Conservation (phyloP, 1,140 invertebrate species). For the Brachionus koreanus region DNA sequence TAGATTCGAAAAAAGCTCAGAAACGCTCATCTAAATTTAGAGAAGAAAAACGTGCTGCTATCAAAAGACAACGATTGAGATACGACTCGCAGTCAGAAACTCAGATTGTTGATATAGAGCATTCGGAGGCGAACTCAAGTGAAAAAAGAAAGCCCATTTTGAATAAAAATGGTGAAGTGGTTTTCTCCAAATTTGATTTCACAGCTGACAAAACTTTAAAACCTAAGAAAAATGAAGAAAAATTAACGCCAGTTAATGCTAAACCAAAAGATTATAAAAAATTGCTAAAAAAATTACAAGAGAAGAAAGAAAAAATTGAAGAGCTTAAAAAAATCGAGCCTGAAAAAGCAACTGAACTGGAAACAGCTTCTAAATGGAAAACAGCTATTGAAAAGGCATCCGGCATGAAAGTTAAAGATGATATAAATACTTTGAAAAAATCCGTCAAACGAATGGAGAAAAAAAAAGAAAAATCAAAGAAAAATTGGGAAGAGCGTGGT, state of each 20-base stretch:
- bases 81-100: not conserved
- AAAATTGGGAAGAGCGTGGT: slow-evolving; percentile 71
- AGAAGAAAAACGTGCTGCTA: slow-evolving; percentile 45
- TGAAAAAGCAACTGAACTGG: slow-evolving; percentile 66
- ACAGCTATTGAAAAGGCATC: slow-evolving; percentile 69
- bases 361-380: slow-evolving; percentile 67
- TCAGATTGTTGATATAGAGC: slow-evolving; percentile 24
- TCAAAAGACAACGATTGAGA: slow-evolving; percentile 39
- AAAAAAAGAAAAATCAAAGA: slow-evolving; percentile 67
- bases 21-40: slow-evolving; percentile 49
- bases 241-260: slow-evolving; percentile 59
- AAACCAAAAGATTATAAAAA: slow-evolving; percentile 62
- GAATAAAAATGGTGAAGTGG: slow-evolving; percentile 73
- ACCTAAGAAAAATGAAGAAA: slow-evolving; percentile 57
- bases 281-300: slow-evolving; percentile 67
- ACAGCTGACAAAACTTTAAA: slow-evolving; percentile 61
- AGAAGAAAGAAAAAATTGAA: slow-evolving; percentile 65
- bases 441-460: slow-evolving; percentile 71
- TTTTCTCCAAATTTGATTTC: slow-evolving; percentile 79
- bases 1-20: slow-evolving; percentile 47
- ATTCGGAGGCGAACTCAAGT: slow-evolving; percentile 37
- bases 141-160: slow-evolving; percentile 65
- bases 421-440: slow-evolving; percentile 72
- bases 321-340: slow-evolving; percentile 58
- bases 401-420: slow-evolving; percentile 76